These are phyloP conservation scores for Crotalus helleri DNA, from an alignment of 2,113 vertebrate genomes.

Conservation along the genomic window DNA sequence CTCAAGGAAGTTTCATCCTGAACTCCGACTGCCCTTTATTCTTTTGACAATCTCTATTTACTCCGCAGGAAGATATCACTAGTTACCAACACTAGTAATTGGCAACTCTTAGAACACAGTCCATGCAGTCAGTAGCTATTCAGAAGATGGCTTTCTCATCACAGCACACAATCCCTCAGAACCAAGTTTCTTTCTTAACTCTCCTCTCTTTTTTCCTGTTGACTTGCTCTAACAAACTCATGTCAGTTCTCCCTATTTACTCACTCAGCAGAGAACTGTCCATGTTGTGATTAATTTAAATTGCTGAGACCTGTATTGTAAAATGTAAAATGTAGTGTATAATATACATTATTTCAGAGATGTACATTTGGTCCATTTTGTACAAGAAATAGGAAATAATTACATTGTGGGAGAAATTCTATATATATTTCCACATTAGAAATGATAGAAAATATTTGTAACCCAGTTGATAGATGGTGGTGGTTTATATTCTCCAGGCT, in stretches of 20 bases:
- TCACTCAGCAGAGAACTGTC: not conserved
- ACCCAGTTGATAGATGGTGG: not conserved
- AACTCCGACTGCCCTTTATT: not conserved
- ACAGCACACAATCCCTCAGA: not conserved
- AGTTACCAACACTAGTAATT: not conserved
- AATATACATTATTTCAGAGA: not conserved
- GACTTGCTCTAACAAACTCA: not conserved
- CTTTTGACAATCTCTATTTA: not conserved
- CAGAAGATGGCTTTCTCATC: not conserved
- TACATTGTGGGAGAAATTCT: not conserved
- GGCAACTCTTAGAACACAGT: not conserved
- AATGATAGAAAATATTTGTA: not conserved
- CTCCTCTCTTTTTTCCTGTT: not conserved
- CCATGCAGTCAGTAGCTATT: not conserved
- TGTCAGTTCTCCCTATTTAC: not conserved
- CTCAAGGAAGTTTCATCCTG: not conserved
- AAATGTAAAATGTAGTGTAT: not conserved
- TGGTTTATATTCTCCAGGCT: not conserved
- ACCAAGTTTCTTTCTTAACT: not conserved
- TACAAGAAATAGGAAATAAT: not conserved
- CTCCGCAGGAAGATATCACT: not conserved
- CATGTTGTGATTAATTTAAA: not conserved
- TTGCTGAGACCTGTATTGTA: too few species aligned
- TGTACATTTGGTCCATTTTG: not conserved
- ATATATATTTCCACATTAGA: conserved; percentile 20